Evolutionary conservation across 2,888 invertebrate species (phyloP).

Genomic region (Clusia tigrina): DNA sequence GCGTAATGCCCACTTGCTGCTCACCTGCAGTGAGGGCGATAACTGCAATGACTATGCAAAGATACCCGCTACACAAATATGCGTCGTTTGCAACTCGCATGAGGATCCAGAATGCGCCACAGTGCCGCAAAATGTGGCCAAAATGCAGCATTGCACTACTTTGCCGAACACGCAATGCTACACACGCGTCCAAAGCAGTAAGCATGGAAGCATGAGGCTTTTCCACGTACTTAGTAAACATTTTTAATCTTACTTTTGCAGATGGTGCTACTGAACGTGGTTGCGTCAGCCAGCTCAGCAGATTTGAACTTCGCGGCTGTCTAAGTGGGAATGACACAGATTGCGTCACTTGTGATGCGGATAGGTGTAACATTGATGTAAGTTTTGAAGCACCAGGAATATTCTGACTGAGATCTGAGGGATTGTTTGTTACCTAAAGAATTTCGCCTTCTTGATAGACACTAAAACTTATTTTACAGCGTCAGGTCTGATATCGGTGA

Average conservation of each 20-base stretch:
- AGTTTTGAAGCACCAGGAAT: no score
- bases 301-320: constrained; percentile 36
- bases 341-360: constrained; percentile 45
- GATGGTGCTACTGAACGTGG: constrained; percentile 54
- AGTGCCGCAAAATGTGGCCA: constrained; percentile 37
- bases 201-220: constrained; percentile 7
- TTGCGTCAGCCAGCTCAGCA: constrained; percentile 43
- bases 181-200: constrained; percentile 43
- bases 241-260: constrained; percentile 24
- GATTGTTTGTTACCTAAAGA: no score
- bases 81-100: constrained; percentile 46
- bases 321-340: constrained; percentile 39
- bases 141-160: constrained; percentile 34
- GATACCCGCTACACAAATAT: constrained; percentile 42
- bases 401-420: no score
- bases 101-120: constrained; percentile 47
- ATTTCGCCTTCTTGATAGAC: no score
- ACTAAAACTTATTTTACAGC: no score
- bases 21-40: constrained; percentile 38
- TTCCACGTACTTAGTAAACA: not conserved
- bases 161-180: constrained; percentile 51
- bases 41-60: constrained; percentile 48
- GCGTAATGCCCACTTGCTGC: constrained; percentile 33
- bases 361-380: constrained; percentile 44
- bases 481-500: no score